Percentiles rank a stretch among this genome's conserved stretches.
These are phyloP conservation scores for Synergus gifuensis DNA, from an alignment of 2,888 invertebrate species.

Conservation along the genomic window DNA sequence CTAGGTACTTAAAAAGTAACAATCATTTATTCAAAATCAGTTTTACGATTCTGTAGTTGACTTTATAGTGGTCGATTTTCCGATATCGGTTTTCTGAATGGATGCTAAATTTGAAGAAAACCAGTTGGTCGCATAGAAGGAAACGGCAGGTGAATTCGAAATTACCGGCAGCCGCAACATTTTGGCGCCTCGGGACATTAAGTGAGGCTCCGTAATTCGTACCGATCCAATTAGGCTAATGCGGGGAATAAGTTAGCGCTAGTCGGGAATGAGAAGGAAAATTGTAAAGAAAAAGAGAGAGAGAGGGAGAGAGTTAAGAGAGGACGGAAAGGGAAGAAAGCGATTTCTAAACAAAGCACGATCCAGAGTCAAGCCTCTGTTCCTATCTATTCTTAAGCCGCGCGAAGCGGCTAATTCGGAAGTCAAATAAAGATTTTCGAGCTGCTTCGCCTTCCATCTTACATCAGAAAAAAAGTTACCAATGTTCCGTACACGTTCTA, in stretches of 20 bases:
- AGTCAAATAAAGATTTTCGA: conserved; percentile 70
- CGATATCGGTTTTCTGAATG: conserved; percentile 6
- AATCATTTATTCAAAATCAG: background rate
- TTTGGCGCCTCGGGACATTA: conserved; percentile 40
- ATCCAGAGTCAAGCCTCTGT: conserved; percentile 59
- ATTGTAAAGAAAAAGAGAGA: conserved; percentile 19
- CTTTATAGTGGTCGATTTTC: background rate
- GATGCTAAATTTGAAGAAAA: conserved; percentile 35
- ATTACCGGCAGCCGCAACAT: conserved; percentile 37
- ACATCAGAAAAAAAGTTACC: conserved; percentile 38
- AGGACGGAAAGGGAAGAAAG: conserved; percentile 14
- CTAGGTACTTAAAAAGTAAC: background rate
- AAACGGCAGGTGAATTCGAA: conserved; percentile 36
- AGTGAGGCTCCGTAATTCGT: conserved; percentile 67
- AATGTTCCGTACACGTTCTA: background rate
- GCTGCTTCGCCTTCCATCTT: conserved; percentile 42
- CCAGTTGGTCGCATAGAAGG: conserved; percentile 19
- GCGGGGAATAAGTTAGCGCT: conserved; percentile 68
- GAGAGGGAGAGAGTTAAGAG: background rate
- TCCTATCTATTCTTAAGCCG: conserved; percentile 68
- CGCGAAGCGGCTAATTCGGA: conserved; percentile 70
- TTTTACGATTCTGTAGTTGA: background rate
- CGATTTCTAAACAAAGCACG: conserved; percentile 73
- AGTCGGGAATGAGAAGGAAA: conserved; percentile 60
- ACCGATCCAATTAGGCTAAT: conserved; percentile 71